Evolutionary conservation across 2,888 invertebrate genomes (phyloP), one percentile per base, ranked within the genome.

Genomic region (Pandemis heparana): DNA sequence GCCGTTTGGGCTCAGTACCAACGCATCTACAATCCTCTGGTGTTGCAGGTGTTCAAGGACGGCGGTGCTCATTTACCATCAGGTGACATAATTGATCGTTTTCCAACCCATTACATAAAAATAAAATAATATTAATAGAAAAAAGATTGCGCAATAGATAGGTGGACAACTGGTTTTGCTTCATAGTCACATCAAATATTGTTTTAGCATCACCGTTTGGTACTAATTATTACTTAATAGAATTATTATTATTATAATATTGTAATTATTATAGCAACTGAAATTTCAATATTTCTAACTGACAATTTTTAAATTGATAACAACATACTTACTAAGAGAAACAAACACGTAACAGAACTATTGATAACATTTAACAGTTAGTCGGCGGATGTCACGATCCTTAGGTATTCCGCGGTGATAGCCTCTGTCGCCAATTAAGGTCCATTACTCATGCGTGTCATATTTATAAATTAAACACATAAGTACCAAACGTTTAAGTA

Each of bases 351-450:
- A 71, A n/a, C n/a, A n/a, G n/a, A n/a, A 63, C 71, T 76, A 79
- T 81, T 79, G 84, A 87, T 86, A 87, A 82, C 76, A 81, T 70
- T 83, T 83, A 81, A 90, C 92, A 87, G 92, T 91, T 90, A 90
- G 80, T 76, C 78, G 79, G 84, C 93, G 93, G 93, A 92, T 92
- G 92, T 92, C 93, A 92, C 92, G 92, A 85, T 83, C 88, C 87
- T 86, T 89, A 90, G 69, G 74, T 85, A 89, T 87, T 90, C 85
- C 82, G 84, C 85, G 84, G 86, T 88, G 91, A 92, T 91, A 91
- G 89, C 89, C 87, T 86, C 86, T 87, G 91, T 86, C 85, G 80
- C 92, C 93, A 91, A 92, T 91, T 93, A 93, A 80, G 90, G 91
- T 80, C 80, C 89, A 91, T 92, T 90, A 90, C 87, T 90, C 89